A percentile compares a stretch with the other conserved stretches of the same genome.
Evolutionary conservation across 2,888 invertebrate genomes (phyloP).

Genomic region (Chrysolina oricalcia): DNA sequence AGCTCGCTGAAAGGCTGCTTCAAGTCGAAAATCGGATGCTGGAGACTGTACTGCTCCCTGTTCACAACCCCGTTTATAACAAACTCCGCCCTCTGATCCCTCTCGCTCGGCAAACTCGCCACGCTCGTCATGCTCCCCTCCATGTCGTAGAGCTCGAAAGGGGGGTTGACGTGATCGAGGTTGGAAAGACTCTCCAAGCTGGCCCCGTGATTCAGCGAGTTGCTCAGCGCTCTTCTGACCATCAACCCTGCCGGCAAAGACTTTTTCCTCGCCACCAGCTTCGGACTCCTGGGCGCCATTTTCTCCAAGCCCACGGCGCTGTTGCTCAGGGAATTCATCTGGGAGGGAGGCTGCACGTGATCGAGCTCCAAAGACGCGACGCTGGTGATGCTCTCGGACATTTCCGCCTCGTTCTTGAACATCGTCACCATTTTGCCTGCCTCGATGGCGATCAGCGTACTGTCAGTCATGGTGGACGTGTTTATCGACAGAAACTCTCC

Average conservation of each 20-base stretch:
- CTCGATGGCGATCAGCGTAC: constrained; percentile 83
- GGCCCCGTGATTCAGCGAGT: constrained; percentile 67
- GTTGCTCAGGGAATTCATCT: constrained; percentile 79
- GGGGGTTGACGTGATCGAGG: constrained; percentile 87
- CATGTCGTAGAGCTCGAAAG: constrained; percentile 83
- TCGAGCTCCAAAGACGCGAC: constrained; percentile 81
- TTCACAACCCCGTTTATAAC: constrained; percentile 68
- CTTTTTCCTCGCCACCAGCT: constrained; percentile 73
- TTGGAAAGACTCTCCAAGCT: constrained; percentile 81
- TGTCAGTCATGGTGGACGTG: constrained; percentile 79
- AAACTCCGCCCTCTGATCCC: constrained; percentile 73
- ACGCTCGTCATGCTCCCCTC: constrained; percentile 89
- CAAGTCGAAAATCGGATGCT: constrained; percentile 61
- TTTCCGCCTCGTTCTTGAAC: constrained; percentile 72
- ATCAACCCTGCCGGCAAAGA: constrained; percentile 82
- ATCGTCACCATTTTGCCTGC: constrained; percentile 80
- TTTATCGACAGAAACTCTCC: constrained; percentile 73
- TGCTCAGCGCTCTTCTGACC: constrained; percentile 81
- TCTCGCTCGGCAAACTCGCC: constrained; percentile 82
- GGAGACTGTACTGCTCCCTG: constrained; percentile 45
- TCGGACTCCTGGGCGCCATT: constrained; percentile 63
- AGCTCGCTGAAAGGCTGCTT: constrained; percentile 76
- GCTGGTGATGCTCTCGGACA: constrained; percentile 79
- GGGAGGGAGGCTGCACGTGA: constrained; percentile 84
- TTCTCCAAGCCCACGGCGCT: constrained; percentile 63